Base-by-base conservation (phyloP, 2,113 vertebrate species). In the Poecile atricapillus region DNA sequence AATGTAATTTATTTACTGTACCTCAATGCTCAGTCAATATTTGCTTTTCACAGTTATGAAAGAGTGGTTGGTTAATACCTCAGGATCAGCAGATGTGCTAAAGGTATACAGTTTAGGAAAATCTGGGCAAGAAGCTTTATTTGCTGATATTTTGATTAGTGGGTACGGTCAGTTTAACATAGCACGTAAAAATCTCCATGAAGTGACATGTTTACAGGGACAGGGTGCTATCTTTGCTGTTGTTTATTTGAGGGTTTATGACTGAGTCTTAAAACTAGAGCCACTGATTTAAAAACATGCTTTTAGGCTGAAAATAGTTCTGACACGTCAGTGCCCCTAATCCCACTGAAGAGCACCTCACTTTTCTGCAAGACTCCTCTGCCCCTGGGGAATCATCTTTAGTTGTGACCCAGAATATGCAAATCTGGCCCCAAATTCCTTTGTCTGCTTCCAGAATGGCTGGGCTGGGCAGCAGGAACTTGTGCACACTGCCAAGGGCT, bases 1-100 rank as follows among this genome's bases (percentile, higher is more conserved):
- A 95, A 88, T 78, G 84, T 85, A 93, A 95, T 95, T 97, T 97
- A 94, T 97, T 96, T 97, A 97, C 90, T 7, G 0, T 94, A 92
- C 93, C 84, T 81, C 81, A 78, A 37, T 60, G 60, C 84, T 96
- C 87, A 90, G 82, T 94, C 95, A 96, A 94, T 97, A 97, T 97
- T 97, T 97, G 85, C 89, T 91, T 96, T 97, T 96, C 94, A 85
- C 84, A 58, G 63, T 75, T 92, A 94, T 79, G 92, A 95, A 94
- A 87, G 84, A 83, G 67, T 27, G n/a, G 64, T 63, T 83, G 83
- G 83, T 78, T 68, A 88, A 92, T 91, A 95, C 56, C 86, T 86
- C n/a, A 73, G 37, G 75, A 67, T 41, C 90, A 94, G 81, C 55
- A 74, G 86, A 65, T 24, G 19, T 58, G 23, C n/a, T 84, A 64